Percentiles rank a stretch among this genome's conserved stretches.
Conservation (phyloP, 2,797 vertebrate genomes). For the Halcyon chelicuti region DNA sequence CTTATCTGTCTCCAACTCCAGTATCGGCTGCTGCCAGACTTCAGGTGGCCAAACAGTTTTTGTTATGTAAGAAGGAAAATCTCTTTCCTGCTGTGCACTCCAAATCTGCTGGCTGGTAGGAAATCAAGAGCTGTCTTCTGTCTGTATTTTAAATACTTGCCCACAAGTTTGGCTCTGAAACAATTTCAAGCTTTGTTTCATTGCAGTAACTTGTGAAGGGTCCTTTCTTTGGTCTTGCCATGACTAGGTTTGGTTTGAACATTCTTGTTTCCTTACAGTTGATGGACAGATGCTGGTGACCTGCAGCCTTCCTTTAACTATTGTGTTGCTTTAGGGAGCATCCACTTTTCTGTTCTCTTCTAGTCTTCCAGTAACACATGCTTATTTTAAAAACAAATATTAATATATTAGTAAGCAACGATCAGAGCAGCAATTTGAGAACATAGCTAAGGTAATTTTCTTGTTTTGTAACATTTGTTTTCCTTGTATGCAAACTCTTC, state of each 20-base stretch:
- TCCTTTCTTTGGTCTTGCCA: neutral
- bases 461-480: conserved; percentile 64
- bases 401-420: conserved; percentile 65
- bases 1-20: neutral
- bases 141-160: neutral
- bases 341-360: neutral
- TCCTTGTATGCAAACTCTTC: conserved; percentile 60
- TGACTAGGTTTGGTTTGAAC: fast-evolving
- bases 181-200: neutral
- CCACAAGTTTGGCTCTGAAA: neutral
- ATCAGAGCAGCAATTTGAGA: conserved; percentile 59
- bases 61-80: neutral
- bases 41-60: neutral
- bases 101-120: neutral
- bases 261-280: neutral
- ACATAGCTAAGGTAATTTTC: conserved; percentile 65
- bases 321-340: neutral
- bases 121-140: neutral
- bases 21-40: neutral
- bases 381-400: conserved; percentile 70
- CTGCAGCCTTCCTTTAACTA: neutral
- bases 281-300: neutral
- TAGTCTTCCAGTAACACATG: conserved; percentile 47
- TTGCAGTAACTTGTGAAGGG: neutral
- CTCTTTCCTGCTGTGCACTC: neutral